Base-by-base conservation (phyloP, 2,797 vertebrate species). In the Toxotes lorentzi region DNA sequence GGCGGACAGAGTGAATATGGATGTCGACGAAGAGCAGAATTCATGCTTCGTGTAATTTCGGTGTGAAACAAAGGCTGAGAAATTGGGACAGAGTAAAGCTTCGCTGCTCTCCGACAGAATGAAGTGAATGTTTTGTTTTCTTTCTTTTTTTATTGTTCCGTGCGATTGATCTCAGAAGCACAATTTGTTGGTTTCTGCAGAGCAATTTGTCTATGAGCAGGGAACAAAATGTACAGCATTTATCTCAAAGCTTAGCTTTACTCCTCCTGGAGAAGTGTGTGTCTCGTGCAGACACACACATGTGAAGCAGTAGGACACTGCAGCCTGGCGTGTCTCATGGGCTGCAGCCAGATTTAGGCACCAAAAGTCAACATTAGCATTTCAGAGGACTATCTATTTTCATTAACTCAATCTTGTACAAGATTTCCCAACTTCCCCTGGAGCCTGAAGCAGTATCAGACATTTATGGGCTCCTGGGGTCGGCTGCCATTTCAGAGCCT, bases 331-430 rank as follows among this genome's bases (percentile, higher is more conserved):
- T 4, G 50, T 84, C 86, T 56, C 59, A 5, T 3, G 71, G 56
- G 83, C 53, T 30, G 83, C 73, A 38, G 81, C 61, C 63, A 62
- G 23, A 84, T 84, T 84, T 65, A 77, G 64, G 65, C 69, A 41
- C 78, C 82, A 88, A 85, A 91, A 89, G 87, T 86, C 87, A 89
- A 88, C 83, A 90, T 90, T 89, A 88, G 85, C 90, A 88, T 89
- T 81, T 86, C 81, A 85, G 72, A 83, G 47, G 51, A 62, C 51
- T 35, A 73, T 88, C 84, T 80, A 43, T 85, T 87, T 89, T 62
- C 83, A 91, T 91, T 83, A 83, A 64, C 71, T 82, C 61, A 69
- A 41, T 84, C 81, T 77, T 51, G 47, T 62, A 47, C 47, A 74
- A 79, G 73, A 70, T 82, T 88, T 75, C 77, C 69, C 73, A 72